Base-by-base conservation (phyloP, 2,113 vertebrate species). In the Hemichromis elongatus region DNA sequence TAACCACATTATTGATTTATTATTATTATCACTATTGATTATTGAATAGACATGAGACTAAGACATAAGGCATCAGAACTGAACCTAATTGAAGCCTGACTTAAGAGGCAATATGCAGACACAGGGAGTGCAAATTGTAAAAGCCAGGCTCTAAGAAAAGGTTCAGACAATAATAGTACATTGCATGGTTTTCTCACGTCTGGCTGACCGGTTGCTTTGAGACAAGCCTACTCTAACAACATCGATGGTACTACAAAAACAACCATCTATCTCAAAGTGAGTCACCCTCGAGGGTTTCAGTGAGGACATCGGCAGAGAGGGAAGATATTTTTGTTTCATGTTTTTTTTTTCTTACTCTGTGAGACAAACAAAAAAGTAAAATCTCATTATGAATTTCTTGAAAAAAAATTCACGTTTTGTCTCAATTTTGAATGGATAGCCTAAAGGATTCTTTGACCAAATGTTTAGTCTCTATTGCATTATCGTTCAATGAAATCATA, bases 191-290 rank as follows among this genome's bases (percentile, higher is more conserved):
- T 93, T 92, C 85, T 89, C 89, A 86, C 9, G 56, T 90, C 83
- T 90, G 61, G 19, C 80, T 90, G 83, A 87, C 84, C 79, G 21
- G 68, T 80, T 88, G 82, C 78, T 89, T 82, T 35, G 78, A 84
- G 84, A 89, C 79, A 91, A 92, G n/a, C n/a, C n/a, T n/a, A n/a
- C n/a, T n/a, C n/a, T n/a, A n/a, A 91, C 90, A 90, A 85, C 80
- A 90, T 77, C 68, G 79, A 87, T 5, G 53, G 37, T 24, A 81
- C 73, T 45, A 82, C 55, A 85, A 85, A 92, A 86, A 89, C 54
- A 57, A 90, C 79, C 73, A 86, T 89, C 87, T 79, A 91, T 92
- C 89, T 90, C 53, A 1, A 19, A 80, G 70, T 52, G 80, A 90
- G 85, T 40, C 40, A 52, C 35, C 66, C 83, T 89, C 78, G 45